These are phyloP conservation scores for Holotrichia oblita DNA, from an alignment of 1,140 invertebrate species.

Conservation along the genomic window DNA sequence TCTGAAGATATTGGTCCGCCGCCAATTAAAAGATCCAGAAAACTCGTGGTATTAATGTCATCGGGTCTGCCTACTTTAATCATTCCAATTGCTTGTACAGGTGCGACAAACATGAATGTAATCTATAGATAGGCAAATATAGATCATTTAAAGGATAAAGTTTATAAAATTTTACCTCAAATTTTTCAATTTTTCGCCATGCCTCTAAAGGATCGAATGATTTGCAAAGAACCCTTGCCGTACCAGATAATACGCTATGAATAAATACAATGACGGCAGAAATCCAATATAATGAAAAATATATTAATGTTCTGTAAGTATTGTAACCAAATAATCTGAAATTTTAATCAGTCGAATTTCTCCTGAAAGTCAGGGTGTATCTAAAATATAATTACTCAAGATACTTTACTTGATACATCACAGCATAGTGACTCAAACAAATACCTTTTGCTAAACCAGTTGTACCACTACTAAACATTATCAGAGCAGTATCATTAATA, in stretches of 20 bases:
- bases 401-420: neutral
- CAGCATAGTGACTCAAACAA: constrained; percentile 48
- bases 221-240: constrained; percentile 52
- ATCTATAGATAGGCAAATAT: neutral
- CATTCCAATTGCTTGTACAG: constrained; percentile 38
- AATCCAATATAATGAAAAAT: constrained; percentile 43
- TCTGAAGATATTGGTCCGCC: constrained; percentile 49
- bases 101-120: constrained; percentile 37
- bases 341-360: neutral
- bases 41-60: constrained; percentile 50
- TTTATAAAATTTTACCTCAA: constrained; percentile 44
- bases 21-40: constrained; percentile 48
- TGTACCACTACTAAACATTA: constrained; percentile 53
- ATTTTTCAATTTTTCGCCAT: constrained; percentile 57
- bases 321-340: constrained; percentile 46
- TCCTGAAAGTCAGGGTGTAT: neutral
- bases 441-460: constrained; percentile 53
- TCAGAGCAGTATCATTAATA: constrained; percentile 47
- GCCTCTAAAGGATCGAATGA: constrained; percentile 54
- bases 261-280: constrained; percentile 40
- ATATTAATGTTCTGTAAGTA: constrained; percentile 55
- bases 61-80: constrained; percentile 50
- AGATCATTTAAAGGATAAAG: constrained; percentile 45
- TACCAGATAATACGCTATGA: constrained; percentile 48
- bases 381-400: neutral